These are phyloP conservation scores for Exephanes ischioxanthus DNA, from an alignment of 2,888 invertebrate species.

Conservation along the genomic window DNA sequence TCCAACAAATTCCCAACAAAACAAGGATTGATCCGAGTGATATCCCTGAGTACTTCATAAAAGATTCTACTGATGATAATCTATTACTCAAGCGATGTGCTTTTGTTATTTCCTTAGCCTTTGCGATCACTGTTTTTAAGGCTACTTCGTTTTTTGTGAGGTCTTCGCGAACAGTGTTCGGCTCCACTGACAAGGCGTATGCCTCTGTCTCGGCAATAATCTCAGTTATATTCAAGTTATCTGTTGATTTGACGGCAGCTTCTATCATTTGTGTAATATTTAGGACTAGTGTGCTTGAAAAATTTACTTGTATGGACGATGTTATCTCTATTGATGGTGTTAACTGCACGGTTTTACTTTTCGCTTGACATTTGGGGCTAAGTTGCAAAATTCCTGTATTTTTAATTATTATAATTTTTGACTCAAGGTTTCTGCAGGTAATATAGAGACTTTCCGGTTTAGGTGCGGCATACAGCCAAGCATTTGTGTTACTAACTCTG, in stretches of 20 bases:
- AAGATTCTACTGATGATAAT: conserved; percentile 8
- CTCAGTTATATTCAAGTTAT: not conserved
- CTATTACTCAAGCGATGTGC: not conserved
- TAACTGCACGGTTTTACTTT: not conserved
- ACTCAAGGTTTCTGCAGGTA: not conserved
- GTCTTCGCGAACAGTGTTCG: not conserved
- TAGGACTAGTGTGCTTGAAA: not conserved
- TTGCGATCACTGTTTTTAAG: not conserved
- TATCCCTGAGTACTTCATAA: not conserved
- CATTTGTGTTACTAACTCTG: conserved; percentile 1
- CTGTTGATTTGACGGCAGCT: not conserved
- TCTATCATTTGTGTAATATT: conserved; percentile 11
- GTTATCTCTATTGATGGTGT: not conserved
- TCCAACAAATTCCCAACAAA: not conserved
- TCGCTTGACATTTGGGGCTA: not conserved
- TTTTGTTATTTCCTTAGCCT: conserved; percentile 11
- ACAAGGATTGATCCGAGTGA: not conserved
- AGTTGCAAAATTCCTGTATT: not conserved
- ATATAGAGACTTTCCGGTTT: conserved; percentile 13
- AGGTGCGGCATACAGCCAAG: conserved; percentile 39
- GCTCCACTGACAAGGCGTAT: not conserved
- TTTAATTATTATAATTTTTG: not conserved
- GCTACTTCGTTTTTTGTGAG: conserved; percentile 6
- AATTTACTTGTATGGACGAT: not conserved
- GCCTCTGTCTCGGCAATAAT: not conserved